Evolutionary conservation across 35 echinoderm and acorn worm species (phyloP), one percentile per base, ranked within the genome.

Genomic region (Apostichopus japonicus): DNA sequence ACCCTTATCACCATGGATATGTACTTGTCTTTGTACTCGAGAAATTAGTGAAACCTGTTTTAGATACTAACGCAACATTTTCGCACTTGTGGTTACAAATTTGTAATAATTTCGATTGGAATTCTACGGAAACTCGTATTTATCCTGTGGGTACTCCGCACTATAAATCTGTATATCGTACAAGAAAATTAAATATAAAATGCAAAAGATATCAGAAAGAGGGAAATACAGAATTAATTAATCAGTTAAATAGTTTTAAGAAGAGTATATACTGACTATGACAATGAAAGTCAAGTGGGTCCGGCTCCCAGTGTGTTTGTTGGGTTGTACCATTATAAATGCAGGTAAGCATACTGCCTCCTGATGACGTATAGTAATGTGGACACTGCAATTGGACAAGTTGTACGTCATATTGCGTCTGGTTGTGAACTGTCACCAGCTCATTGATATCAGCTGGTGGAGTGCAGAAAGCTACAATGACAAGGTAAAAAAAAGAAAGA

Each of bases 321-420:
- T 55, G 13, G 27, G 10, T 54, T n/a, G 24, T 55, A n/a, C 24
- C 79, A 17, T 55, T 52, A 14, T 83, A 19, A 55, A 54, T 16
- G 17, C 79, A 83, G 17, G n/a, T 52, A 15, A 53, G 2, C 1
- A 83, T 17, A 10, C 79, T 83, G 79, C 2, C 3, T 0, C 79
- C 79, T 14, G 79, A 54, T 10, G 79, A 55, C 0, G 79, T 54
- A 33, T 83, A 83, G n/a, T 19, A 19, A 14, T 83, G 6, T 17
- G 79, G 79, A 14, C 79, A 83, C 51, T 44, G 13, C 44, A 83
- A 83, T n/a, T 83, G 79, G n/a, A 83, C 9, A 33, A 24, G 44
- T 55, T 83, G 79, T 54, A 33, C 54, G 19, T 33, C 51, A 13
- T 19, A 8, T 24, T 83, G 25, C 6, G 79, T 67, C 11, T 15